Evolutionary conservation across 53 echinoderm and acorn worm species (phyloP).

Genomic region (Echinarachnius parma): DNA sequence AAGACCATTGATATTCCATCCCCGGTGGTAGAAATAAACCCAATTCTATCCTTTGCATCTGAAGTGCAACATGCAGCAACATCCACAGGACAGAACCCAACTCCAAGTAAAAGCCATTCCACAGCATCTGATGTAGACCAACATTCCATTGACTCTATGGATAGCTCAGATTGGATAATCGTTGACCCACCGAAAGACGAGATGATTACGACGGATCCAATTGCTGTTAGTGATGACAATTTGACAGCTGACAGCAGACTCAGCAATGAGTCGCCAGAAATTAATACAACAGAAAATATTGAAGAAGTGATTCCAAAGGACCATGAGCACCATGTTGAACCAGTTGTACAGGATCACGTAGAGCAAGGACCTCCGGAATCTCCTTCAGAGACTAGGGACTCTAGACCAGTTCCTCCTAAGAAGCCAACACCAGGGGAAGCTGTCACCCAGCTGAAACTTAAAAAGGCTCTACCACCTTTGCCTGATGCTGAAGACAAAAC

Average conservation of each 20-base stretch:
- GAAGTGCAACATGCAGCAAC: background rate
- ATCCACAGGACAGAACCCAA: slow-evolving; percentile 1
- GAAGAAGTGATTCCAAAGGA: slow-evolving; percentile 1
- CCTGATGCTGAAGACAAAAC: too few relatives aligned
- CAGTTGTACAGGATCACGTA: background rate
- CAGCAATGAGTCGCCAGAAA: too few relatives aligned
- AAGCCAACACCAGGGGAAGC: slow-evolving; percentile 11
- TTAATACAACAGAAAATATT: background rate
- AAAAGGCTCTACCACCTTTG: slow-evolving; percentile 19
- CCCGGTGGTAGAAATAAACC: background rate
- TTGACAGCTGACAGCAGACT: too few relatives aligned
- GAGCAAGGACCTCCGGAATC: too few relatives aligned
- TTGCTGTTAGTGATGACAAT: too few relatives aligned
- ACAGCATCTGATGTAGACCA: too few relatives aligned
- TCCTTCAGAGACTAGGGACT: background rate
- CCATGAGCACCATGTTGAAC: background rate
- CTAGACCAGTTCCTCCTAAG: background rate
- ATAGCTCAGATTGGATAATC: slow-evolving; percentile 32
- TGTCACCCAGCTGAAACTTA: slow-evolving; percentile 27
- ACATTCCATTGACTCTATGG: background rate
- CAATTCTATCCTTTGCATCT: slow-evolving; percentile 7
- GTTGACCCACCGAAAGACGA: slow-evolving; percentile 19
- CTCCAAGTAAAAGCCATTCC: too few relatives aligned
- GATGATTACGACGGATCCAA: too few relatives aligned
- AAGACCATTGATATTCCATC: slow-evolving; percentile 23